Percentiles rank a stretch among this genome's conserved stretches.
phyloP scores from a whole-genome alignment of 2,113 vertebrate species.

The Hystrix brachyura region DNA sequence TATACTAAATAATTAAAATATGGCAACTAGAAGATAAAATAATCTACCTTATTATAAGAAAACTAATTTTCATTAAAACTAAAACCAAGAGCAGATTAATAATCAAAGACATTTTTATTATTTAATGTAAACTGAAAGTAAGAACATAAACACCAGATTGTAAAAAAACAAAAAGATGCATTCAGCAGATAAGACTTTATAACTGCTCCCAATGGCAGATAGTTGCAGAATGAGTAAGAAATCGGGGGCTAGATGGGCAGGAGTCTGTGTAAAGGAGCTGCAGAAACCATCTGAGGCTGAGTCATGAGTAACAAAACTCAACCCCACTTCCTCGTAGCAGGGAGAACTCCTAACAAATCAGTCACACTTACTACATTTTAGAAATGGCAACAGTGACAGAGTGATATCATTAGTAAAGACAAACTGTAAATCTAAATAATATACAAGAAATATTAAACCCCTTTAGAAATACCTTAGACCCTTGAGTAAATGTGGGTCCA shows the following conservation, averaged over 20 bases:
- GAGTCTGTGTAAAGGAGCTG: not conserved
- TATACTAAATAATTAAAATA: slow-evolving; percentile 47
- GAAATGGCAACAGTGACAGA: slow-evolving; percentile 34
- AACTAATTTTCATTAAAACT: slow-evolving; percentile 51
- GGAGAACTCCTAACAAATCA: slow-evolving; percentile 59
- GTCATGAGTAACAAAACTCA: not conserved
- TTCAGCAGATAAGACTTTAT: not conserved
- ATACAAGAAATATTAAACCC: not conserved
- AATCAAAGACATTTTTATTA: not conserved
- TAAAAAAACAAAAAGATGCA: not conserved
- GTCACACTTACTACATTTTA: slow-evolving; percentile 66
- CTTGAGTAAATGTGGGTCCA: not conserved
- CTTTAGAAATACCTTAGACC: slow-evolving; percentile 21
- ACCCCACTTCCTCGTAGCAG: slow-evolving; percentile 6
- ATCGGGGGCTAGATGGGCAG: accelerated
- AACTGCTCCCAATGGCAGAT: not conserved
- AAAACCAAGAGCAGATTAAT: not conserved
- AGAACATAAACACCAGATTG: not conserved
- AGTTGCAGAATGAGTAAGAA: not conserved
- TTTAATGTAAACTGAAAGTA: slow-evolving; percentile 13
- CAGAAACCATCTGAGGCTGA: not conserved
- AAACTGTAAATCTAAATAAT: slow-evolving; percentile 24
- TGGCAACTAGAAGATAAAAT: not conserved
- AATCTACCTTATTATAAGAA: slow-evolving; percentile 38
- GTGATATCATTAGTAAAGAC: slow-evolving; percentile 24